Evolutionary conservation across 2,113 vertebrate genomes (phyloP).

Genomic region (Grantiella picta): DNA sequence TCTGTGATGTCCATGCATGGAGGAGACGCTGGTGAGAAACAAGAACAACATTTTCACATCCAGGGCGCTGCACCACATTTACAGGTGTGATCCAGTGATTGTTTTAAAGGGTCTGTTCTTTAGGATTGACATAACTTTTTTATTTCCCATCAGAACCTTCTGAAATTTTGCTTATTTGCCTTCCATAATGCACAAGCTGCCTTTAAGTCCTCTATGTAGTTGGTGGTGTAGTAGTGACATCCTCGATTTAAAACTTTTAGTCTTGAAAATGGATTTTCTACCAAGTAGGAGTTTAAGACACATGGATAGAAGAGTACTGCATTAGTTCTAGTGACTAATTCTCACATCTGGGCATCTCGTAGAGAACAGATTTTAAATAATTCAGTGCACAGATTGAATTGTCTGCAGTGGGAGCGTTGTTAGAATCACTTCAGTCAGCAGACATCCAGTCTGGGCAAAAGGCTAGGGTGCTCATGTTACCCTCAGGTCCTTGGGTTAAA

Average conservation of each 20-base stretch:
- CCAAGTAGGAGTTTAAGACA: background rate
- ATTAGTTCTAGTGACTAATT: slow-evolving; percentile 3
- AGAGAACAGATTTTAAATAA: slow-evolving; percentile 58
- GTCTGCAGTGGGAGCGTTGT: slow-evolving; percentile 39
- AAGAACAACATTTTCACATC: background rate
- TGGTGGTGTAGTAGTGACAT: background rate
- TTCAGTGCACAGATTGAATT: slow-evolving; percentile 14
- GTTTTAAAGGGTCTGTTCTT: background rate
- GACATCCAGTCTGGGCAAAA: slow-evolving; percentile 59
- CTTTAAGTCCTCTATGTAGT: background rate
- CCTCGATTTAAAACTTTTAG: background rate
- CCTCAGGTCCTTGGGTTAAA: slow-evolving; percentile 51
- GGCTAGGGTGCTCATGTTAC: slow-evolving; percentile 24
- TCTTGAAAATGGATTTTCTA: background rate
- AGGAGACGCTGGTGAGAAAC: background rate
- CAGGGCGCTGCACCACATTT: too few relatives aligned
- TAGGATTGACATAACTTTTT: background rate
- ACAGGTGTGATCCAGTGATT: background rate
- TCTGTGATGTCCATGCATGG: background rate
- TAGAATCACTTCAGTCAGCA: slow-evolving; percentile 59
- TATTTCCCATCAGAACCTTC: background rate
- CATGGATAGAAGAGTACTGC: background rate
- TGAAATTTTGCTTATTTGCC: background rate
- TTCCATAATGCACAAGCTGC: background rate
- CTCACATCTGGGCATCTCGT: background rate